Evolutionary conservation across 2,888 invertebrate genomes (phyloP), one percentile per base, ranked within the genome.

Genomic region (Ganaspis brasiliensis): DNA sequence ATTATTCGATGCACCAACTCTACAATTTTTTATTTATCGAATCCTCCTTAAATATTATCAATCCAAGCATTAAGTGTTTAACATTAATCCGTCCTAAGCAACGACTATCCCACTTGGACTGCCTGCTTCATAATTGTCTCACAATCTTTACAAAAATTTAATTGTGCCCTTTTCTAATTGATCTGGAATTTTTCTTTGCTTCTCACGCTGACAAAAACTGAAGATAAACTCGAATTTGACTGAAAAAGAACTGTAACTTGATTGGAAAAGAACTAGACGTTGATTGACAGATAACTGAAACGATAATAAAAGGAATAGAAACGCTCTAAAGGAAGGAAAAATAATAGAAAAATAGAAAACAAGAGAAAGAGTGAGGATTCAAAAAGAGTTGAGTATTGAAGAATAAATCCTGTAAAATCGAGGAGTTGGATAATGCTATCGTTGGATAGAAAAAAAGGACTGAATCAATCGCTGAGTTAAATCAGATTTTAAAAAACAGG

Each of bases 61-160:
- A 67, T 67, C 67, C 67, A 67, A 67, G 45, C n/a, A 45, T 67
- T 45, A 45, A 67, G n/a, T n/a, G n/a, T n/a, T n/a, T n/a, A 63
- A 24, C 3, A 26, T 67, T 24, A 86, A 85, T 87, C 87, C 86
- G 87, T 87, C 87, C 87, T 85, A 78, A 80, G 80, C 83, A 83
- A 80, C 81, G 80, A 81, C 70, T 56, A 74, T 81, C 80, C 81
- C 80, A 74, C 85, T 86, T 73, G 63, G 80, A 79, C 73, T 81
- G 78, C 79, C 74, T 73, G 73, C 74, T 74, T 61, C n/a, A n/a
- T n/a, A n/a, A n/a, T 37, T 12, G 31, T 31, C 31, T 31, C 31
- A 31, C 31, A 16, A 61, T 61, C 61, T 4, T 37, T 35, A 37
- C 35, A 61, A 4, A 19, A 61, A 10, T 37, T 31, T 31, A 6